A percentile compares a stretch with the other conserved stretches of the same genome.
These are phyloP conservation scores for Pyrgus malvae DNA, from an alignment of 2,888 invertebrate species.

Conservation along the genomic window DNA sequence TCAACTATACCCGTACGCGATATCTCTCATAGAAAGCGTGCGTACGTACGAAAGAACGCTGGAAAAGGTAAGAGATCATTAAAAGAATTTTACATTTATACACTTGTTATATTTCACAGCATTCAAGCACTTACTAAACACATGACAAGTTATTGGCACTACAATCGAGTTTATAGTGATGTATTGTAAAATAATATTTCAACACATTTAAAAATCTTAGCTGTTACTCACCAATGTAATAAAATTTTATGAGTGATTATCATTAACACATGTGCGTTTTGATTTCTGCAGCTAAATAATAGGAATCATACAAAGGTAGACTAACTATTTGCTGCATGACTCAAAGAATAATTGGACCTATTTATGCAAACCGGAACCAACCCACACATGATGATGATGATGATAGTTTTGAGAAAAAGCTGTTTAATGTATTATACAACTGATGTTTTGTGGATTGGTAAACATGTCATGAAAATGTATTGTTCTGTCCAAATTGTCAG, in stretches of 20 bases:
- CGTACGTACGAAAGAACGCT: conserved; percentile 98
- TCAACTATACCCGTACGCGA: conserved; percentile 98
- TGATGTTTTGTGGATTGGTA: too few relatives aligned
- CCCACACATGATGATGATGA: too few relatives aligned
- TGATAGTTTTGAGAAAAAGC: too few relatives aligned
- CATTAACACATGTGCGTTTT: conserved; percentile 76
- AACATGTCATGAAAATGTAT: not conserved
- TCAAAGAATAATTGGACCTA: conserved; percentile 29
- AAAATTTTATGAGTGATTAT: conserved; percentile 40
- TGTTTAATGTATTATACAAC: too few relatives aligned
- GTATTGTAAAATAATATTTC: conserved; percentile 10
- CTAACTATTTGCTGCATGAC: conserved; percentile 53
- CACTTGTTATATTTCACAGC: conserved; percentile 42
- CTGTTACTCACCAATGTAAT: not conserved
- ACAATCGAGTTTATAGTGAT: conserved; percentile 3
- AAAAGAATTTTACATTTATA: conserved; percentile 4
- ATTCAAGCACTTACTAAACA: conserved; percentile 49
- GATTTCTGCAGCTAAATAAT: conserved; percentile 83
- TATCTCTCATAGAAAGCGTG: conserved; percentile 98
- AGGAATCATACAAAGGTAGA: conserved; percentile 82
- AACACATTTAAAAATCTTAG: conserved; percentile 16
- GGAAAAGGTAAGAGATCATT: conserved; percentile 88
- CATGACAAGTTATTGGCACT: conserved; percentile 28
- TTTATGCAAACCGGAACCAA: too few relatives aligned
- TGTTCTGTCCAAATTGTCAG: too few relatives aligned